Conservation (phyloP, 1,140 invertebrate genomes). For the Drosophila azteca region DNA sequence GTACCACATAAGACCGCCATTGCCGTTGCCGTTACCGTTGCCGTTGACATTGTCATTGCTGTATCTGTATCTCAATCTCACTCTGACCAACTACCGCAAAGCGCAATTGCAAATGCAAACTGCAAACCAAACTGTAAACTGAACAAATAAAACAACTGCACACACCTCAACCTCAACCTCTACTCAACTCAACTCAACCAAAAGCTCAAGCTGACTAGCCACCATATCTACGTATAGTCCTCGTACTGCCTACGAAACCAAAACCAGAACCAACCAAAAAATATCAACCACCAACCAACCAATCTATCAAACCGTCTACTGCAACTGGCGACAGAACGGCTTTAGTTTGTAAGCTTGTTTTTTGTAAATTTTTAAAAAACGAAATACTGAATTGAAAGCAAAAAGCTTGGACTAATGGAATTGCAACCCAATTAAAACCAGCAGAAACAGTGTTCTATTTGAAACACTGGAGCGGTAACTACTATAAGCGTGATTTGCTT, state of each 20-base stretch:
- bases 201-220: constrained; percentile 30
- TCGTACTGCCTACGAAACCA: constrained; percentile 64
- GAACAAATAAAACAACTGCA: constrained; percentile 40
- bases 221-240: constrained; percentile 52
- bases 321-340: constrained; percentile 73
- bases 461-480: no score
- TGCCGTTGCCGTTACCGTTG: constrained; percentile 34
- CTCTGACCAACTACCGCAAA: constrained; percentile 72
- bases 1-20: constrained; percentile 69
- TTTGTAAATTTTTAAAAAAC: constrained; percentile 60
- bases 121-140: constrained; percentile 55
- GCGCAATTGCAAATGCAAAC: constrained; percentile 57
- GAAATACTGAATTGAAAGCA: constrained; percentile 17
- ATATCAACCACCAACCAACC: constrained; percentile 23
- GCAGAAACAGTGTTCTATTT: no score
- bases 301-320: constrained; percentile 59
- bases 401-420: constrained; percentile 2
- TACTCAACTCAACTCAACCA: constrained; percentile 46
- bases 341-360: constrained; percentile 76
- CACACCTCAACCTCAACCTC: constrained; percentile 57
- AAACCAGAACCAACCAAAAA: constrained; percentile 51
- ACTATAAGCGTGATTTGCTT: no score
- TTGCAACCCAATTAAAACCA: no score
- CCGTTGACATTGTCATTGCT: constrained; percentile 54
- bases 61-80: constrained; percentile 66